Conservation (phyloP, 2,113 vertebrate genomes). For the Himantopus leucocephalus region DNA sequence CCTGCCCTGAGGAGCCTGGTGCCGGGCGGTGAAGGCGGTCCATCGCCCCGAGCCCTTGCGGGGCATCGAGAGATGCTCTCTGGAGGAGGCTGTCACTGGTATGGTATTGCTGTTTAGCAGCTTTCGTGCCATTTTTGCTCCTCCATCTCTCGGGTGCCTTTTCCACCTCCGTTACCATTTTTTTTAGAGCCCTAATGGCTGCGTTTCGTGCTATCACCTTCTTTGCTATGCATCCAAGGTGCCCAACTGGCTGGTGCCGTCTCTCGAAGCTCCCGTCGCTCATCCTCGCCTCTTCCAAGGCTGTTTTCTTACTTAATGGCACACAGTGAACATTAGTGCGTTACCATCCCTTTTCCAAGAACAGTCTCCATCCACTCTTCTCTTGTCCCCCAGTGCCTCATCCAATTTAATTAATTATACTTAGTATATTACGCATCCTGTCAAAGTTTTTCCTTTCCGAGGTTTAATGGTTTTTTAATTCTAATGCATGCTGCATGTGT, state of each 20-base stretch:
- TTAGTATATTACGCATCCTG: constrained; percentile 71
- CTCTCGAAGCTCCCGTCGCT: background rate
- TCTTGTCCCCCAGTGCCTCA: constrained; percentile 55
- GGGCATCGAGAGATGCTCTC: background rate
- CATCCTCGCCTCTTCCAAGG: background rate
- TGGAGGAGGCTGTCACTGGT: background rate
- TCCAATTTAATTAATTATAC: constrained; percentile 74
- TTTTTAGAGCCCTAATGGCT: background rate
- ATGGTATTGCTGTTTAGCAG: background rate
- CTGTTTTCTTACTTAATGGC: constrained; percentile 26
- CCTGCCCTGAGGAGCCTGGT: background rate
- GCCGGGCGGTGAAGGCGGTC: background rate
- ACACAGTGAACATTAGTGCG: constrained; percentile 12
- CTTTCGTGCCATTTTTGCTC: background rate
- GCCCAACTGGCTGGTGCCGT: constrained; percentile 29
- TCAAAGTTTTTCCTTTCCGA: constrained; percentile 71
- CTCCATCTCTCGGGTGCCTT: background rate
- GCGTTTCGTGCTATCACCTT: background rate
- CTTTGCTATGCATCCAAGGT: background rate
- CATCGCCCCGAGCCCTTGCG: background rate
- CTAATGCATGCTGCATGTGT: constrained; percentile 59
- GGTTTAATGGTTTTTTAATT: constrained; percentile 71
- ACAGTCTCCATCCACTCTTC: constrained; percentile 63
- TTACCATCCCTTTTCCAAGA: constrained; percentile 62
- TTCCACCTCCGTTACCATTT: background rate